Evolutionary conservation across 2,888 invertebrate species (phyloP).

Genomic region (Trichacis sp.): DNA sequence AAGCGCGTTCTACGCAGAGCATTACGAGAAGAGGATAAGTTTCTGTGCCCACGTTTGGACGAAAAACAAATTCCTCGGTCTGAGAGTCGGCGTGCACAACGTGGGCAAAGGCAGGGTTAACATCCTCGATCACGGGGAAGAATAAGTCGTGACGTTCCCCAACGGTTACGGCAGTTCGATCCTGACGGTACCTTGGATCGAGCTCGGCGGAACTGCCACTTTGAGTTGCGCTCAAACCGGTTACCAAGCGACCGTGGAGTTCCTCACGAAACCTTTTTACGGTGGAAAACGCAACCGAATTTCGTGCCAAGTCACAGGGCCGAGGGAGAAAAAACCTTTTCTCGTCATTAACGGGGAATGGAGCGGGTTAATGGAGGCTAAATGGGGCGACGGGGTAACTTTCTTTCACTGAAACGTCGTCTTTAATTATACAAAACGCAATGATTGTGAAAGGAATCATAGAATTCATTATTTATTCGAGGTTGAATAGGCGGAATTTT

Average conservation of each 20-base stretch:
- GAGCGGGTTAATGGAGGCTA: slow-evolving; percentile 95
- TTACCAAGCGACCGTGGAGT: slow-evolving; percentile 92
- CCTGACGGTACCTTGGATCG: slow-evolving; percentile 98
- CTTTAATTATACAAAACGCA: no score
- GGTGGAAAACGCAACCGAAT: slow-evolving; percentile 95
- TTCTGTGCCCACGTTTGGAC: slow-evolving; percentile 99
- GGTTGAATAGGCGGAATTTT: no score
- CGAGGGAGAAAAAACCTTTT: slow-evolving; percentile 90
- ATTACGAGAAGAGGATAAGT: slow-evolving; percentile 88
- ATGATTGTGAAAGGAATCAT: no score
- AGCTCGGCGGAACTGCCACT: slow-evolving; percentile 92
- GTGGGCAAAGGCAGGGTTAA: slow-evolving; percentile 95
- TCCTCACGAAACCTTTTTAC: slow-evolving; percentile 97
- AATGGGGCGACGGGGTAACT: slow-evolving; percentile 82
- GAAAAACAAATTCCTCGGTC: slow-evolving; percentile 97
- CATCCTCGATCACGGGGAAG: slow-evolving; percentile 89
- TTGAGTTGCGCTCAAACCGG: slow-evolving; percentile 95
- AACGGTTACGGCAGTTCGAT: slow-evolving; percentile 99
- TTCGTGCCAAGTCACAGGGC: slow-evolving; percentile 83
- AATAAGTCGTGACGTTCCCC: slow-evolving; percentile 96
- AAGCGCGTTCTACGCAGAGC: slow-evolving; percentile 99
- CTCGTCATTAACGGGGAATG: slow-evolving; percentile 93
- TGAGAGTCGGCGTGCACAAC: slow-evolving; percentile 97
- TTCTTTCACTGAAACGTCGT: no score
- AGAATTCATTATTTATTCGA: no score